These are phyloP conservation scores for Staurois parvus DNA, from an alignment of 2,797 vertebrate species.

Conservation along the genomic window DNA sequence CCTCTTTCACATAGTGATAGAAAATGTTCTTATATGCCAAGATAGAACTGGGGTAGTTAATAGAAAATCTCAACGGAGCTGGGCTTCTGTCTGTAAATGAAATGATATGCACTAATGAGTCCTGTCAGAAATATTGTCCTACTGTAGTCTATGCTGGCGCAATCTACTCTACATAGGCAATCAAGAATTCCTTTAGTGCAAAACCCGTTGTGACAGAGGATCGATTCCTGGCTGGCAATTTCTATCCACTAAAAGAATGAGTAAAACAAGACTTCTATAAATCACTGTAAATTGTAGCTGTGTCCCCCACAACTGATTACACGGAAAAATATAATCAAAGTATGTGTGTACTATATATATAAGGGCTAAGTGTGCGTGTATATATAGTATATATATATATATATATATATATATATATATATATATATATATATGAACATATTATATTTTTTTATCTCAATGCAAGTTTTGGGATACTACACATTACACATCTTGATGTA, in stretches of 20 bases:
- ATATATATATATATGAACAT: too few species aligned
- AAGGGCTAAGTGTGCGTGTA: background rate
- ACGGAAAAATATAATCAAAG: background rate
- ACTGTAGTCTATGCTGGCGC: slow-evolving; percentile 45
- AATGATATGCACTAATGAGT: slow-evolving; percentile 59
- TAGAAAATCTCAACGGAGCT: slow-evolving; percentile 5
- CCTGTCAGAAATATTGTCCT: slow-evolving; percentile 60
- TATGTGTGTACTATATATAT: background rate
- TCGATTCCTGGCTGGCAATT: slow-evolving; percentile 49
- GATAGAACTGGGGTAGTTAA: background rate
- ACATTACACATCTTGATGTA: too few species aligned
- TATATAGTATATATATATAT: background rate
- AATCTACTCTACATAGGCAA: slow-evolving; percentile 51
- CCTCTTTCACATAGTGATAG: slow-evolving; percentile 15
- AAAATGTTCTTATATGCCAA: slow-evolving; percentile 29
- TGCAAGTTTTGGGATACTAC: too few species aligned
- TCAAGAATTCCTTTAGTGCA: slow-evolving; percentile 52
- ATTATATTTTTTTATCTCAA: too few species aligned
- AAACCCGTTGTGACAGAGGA: slow-evolving; percentile 54
- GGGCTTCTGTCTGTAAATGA: slow-evolving; percentile 52
- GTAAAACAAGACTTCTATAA: slow-evolving; percentile 54
- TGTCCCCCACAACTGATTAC: slow-evolving; percentile 9
- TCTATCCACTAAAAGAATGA: slow-evolving; percentile 47
- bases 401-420: background rate
- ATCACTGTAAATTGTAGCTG: slow-evolving; percentile 55